Percentiles rank a stretch among this genome's conserved stretches.
These are phyloP conservation scores for Spinus pinus DNA, from an alignment of 2,797 vertebrate species.

Conservation along the genomic window DNA sequence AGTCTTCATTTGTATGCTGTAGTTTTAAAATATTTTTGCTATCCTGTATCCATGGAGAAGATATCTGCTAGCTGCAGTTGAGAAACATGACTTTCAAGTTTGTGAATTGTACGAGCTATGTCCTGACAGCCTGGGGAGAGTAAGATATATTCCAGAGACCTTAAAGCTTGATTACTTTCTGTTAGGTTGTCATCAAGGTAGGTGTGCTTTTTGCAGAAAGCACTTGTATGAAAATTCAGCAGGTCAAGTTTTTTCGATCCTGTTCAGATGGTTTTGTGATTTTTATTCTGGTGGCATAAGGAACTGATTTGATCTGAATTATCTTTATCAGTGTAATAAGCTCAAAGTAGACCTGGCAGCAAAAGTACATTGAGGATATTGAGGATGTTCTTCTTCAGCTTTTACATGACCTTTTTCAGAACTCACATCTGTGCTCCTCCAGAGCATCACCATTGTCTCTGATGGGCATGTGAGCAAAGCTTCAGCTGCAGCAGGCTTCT, in stretches of 20 bases:
- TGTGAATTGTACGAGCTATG: background rate
- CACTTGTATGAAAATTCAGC: background rate
- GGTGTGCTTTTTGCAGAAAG: background rate
- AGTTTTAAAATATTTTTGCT: background rate
- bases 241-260: background rate
- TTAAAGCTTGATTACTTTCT: constrained; percentile 5
- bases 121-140: background rate
- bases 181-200: background rate
- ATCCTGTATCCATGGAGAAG: background rate
- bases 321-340: background rate
- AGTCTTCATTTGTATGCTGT: background rate
- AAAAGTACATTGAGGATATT: background rate
- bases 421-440: background rate
- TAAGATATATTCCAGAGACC: background rate
- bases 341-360: background rate
- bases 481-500: background rate
- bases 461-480: background rate
- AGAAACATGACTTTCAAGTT: background rate
- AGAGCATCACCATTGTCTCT: background rate
- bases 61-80: background rate
- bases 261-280: background rate
- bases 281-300: background rate
- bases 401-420: background rate
- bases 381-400: background rate
- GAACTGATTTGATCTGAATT: background rate